Evolutionary conservation across 2,888 invertebrate species (phyloP).

Genomic region (Augiades crinisus): DNA sequence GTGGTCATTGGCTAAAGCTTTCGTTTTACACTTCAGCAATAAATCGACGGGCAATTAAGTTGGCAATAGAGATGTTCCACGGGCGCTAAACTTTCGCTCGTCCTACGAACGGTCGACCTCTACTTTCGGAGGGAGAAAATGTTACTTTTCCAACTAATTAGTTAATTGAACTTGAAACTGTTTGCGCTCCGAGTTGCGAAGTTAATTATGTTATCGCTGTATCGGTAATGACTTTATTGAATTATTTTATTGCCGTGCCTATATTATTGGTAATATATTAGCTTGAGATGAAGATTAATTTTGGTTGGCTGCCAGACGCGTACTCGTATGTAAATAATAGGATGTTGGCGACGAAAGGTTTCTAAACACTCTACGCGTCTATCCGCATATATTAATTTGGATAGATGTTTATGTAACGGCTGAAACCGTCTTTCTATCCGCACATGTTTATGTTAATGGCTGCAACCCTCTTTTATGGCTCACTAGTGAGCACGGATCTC

Average conservation of each 20-base stretch:
- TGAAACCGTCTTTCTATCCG: too few relatives aligned
- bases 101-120: neutral
- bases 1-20: too few relatives aligned
- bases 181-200: neutral
- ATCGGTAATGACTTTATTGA: neutral
- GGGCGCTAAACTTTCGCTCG: constrained; percentile 2
- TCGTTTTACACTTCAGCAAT: too few relatives aligned
- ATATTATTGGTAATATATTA: neutral
- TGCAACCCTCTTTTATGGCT: too few relatives aligned
- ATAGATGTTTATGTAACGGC: too few relatives aligned
- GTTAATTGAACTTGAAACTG: constrained; percentile 9
- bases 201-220: constrained; percentile 7
- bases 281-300: neutral
- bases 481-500: too few relatives aligned
- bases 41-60: too few relatives aligned
- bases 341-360: too few relatives aligned
- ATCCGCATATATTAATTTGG: too few relatives aligned
- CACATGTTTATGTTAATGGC: too few relatives aligned
- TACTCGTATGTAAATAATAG: too few relatives aligned
- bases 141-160: constrained; percentile 14
- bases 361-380: too few relatives aligned
- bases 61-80: constrained; percentile 2
- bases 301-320: neutral
- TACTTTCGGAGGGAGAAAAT: neutral
- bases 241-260: neutral